Evolutionary conservation across 1,140 invertebrate species (phyloP), one percentile per base, ranked within the genome.

Genomic region (Harpegnathos saltator): DNA sequence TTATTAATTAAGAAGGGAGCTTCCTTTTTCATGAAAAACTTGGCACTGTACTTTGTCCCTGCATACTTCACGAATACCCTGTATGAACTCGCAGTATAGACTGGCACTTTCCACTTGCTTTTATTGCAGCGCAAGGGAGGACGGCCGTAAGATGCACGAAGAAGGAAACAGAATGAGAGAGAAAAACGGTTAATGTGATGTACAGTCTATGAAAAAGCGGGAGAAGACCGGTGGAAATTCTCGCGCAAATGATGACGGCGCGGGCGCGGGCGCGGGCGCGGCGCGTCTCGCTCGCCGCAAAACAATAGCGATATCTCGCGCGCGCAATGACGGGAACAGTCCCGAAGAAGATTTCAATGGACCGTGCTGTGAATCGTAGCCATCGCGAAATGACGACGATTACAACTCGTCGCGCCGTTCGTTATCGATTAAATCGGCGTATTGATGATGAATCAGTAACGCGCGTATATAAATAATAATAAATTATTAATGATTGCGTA

Each of bases 181-280:
- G 75, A 80, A 80, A 80, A 80, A 80, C 75, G 65, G 52, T 80
- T 80, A 80, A 80, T 80, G 75, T 58, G 52, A 80, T 80, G 75
- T 80, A 80, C 33, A 80, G 52, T 80, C 22, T 17, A 71, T 80
- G 75, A 71, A 80, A 71, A 80, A 80, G 75, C 63, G 44, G 4
- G 65, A 69, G 75, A 80, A 80, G 71, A 65, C 75, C 52, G 52
- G 58, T 29, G 58, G 65, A 56, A 44, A 69, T 71, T 71, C 65
- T 71, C 52, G 33, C 33, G 44, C 75, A 71, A 80, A 80, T 80
- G 52, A 80, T 63, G 63, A 69, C 56, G 24, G 44, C n/a, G n/a
- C n/a, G n/a, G n/a, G n/a, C n/a, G n/a, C n/a, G n/a, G n/a, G n/a
- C n/a, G n/a, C n/a, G n/a, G n/a, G n/a, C n/a, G n/a, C n/a, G n/a